These are phyloP conservation scores for Saxidomus purpurata DNA, from an alignment of 1,140 invertebrate genomes.

Conservation along the genomic window DNA sequence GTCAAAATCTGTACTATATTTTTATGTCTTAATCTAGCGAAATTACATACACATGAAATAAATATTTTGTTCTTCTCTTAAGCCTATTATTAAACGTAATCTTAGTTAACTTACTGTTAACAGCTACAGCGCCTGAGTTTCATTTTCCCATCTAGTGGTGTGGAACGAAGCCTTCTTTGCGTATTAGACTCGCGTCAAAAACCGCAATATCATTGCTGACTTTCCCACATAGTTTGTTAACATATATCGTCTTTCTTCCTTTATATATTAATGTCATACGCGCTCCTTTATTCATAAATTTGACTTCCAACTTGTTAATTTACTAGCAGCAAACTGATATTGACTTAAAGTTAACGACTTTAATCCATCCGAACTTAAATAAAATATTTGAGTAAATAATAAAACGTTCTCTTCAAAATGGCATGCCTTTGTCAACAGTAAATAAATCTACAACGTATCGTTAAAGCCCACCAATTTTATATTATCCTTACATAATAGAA, in stretches of 20 bases:
- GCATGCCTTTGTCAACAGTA: background rate
- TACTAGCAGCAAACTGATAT: background rate
- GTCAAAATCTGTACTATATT: too few relatives aligned
- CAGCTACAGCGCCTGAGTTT: background rate
- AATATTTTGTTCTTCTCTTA: background rate
- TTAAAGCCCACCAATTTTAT: background rate
- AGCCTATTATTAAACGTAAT: background rate
- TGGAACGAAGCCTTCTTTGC: background rate
- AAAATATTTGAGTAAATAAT: constrained; percentile 8
- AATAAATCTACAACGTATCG: background rate
- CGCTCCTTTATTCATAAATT: background rate
- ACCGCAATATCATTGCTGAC: background rate
- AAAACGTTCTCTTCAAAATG: background rate
- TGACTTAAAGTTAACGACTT: background rate
- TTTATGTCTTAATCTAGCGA: too few relatives aligned
- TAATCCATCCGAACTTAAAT: background rate
- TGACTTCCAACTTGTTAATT: background rate
- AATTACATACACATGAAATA: background rate
- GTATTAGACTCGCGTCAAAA: background rate
- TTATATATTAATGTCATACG: background rate
- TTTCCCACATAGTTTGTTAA: background rate
- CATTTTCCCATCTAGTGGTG: background rate
- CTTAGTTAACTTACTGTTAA: background rate
- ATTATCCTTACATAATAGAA: background rate
- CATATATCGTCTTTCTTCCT: background rate